Base-by-base conservation (phyloP, 2,797 vertebrate genomes). In the Etheostoma nigrum region DNA sequence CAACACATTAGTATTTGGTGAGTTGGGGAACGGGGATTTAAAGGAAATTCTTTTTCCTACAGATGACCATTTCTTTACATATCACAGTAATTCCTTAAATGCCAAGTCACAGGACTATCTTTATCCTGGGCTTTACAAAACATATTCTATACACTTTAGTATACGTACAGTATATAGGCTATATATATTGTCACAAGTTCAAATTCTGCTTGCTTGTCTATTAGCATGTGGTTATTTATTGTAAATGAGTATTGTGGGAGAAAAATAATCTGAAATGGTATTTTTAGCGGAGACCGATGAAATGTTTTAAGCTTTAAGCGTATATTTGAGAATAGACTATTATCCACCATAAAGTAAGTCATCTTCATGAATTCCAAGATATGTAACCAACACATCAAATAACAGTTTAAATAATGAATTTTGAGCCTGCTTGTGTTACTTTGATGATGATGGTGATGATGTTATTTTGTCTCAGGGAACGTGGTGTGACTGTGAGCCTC, bases 401-500 rank as follows among this genome's bases (percentile, higher is more conserved):
- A 1, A 21, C 11, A 65, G 16, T 54, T 67, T 73, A 42, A 69
- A 69, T 64, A 27, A 51, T 48, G 0, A 16, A 7, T n/a, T 70
- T 57, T 65, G 15, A 62, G 4, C 13, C 6, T 6, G 30, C 15
- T 47, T 30, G 6, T 67, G 49, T 47, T 60, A 54, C 76, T 75
- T 68, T 58, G 18, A 42, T 40, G 45, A 44, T 63, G 54, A 65
- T 47, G 53, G 9, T 36, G 36, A 11, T 40, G 10, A 40, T 59
- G 44, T 42, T 55, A 40, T 70, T 55, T 59, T 59, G 36, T 55
- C 19, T 59, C 44, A 13, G 18, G 53, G 42, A 55, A 61, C 2
- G 13, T 58, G 48, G 68, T 71, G 78, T 81, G 77, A 77, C 59
- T 66, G 60, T 64, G 63, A 71, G 45, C 53, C 53, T 86, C 58